phyloP scores from a whole-genome alignment of 2,797 vertebrate genomes.

The Remorina albescens region DNA sequence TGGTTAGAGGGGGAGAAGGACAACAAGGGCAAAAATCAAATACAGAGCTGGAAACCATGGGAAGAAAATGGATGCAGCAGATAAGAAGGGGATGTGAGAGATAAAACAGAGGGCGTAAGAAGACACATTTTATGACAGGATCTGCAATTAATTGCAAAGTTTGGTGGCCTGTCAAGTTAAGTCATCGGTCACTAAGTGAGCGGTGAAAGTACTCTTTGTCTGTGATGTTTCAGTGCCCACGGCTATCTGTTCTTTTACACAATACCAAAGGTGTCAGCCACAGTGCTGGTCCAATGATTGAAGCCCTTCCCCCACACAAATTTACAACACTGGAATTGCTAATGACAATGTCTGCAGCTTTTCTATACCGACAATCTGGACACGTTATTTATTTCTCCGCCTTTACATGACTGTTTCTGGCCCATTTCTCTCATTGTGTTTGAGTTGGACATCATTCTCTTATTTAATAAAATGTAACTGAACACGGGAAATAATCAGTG shows the following conservation, averaged over 20 bases:
- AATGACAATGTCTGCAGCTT: not conserved
- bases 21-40: not conserved
- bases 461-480: not conserved
- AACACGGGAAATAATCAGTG: not conserved
- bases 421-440: no score
- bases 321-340: no score
- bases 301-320: not conserved
- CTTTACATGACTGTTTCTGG: not conserved
- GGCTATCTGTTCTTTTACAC: not conserved
- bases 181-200: not conserved
- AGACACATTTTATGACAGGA: constrained; percentile 10
- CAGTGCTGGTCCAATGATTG: not conserved
- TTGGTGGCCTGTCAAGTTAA: constrained; percentile 9
- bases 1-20: constrained; percentile 14
- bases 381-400: no score
- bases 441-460: not conserved
- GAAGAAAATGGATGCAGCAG: constrained; percentile 7
- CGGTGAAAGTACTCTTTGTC: not conserved
- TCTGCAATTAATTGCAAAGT: constrained; percentile 21
- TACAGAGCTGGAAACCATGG: not conserved
- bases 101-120: not conserved
- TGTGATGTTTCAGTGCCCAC: not conserved
- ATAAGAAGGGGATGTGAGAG: constrained; percentile 7
- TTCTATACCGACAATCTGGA: not conserved
- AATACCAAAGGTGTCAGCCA: not conserved